phyloP scores from a whole-genome alignment of 2,888 invertebrate species.

The Nemotelus pantherinus region DNA sequence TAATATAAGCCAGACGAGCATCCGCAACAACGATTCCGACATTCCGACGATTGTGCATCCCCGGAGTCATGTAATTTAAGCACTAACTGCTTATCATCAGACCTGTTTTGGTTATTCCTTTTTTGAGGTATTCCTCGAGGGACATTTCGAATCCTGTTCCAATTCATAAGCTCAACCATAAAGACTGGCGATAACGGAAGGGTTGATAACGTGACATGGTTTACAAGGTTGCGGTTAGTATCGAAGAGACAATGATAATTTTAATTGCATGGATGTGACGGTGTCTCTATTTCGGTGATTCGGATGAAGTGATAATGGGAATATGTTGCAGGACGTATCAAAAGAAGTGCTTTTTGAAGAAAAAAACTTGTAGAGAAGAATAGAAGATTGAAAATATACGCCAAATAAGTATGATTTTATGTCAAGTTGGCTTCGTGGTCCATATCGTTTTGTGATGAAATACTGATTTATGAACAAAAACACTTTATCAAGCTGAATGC shows the following conservation, averaged over 20 bases:
- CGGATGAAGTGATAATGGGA: too few species aligned
- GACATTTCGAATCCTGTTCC: slow-evolving; percentile 25
- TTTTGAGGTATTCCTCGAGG: slow-evolving; percentile 20
- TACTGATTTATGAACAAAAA: too few species aligned
- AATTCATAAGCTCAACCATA: slow-evolving; percentile 11
- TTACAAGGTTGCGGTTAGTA: slow-evolving; percentile 19
- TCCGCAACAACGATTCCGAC: not conserved
- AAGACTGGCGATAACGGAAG: slow-evolving; percentile 28
- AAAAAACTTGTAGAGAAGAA: too few species aligned
- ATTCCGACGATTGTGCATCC: slow-evolving; percentile 21
- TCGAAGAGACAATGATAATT: slow-evolving; percentile 2
- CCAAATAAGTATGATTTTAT: too few species aligned
- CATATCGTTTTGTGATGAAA: too few species aligned
- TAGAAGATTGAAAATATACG: too few species aligned
- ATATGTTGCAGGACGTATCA: too few species aligned
- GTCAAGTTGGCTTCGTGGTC: too few species aligned
- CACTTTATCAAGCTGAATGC: too few species aligned
- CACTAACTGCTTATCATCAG: slow-evolving; percentile 27
- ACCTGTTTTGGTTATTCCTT: slow-evolving; percentile 27
- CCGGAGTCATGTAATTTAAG: slow-evolving; percentile 35
- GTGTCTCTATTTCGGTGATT: too few species aligned
- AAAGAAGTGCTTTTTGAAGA: too few species aligned
- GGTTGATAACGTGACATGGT: slow-evolving; percentile 40
- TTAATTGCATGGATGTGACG: not conserved
- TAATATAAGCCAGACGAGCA: not conserved